phyloP scores from a whole-genome alignment of 1,140 invertebrate species.

The Anthonomus grandis region DNA sequence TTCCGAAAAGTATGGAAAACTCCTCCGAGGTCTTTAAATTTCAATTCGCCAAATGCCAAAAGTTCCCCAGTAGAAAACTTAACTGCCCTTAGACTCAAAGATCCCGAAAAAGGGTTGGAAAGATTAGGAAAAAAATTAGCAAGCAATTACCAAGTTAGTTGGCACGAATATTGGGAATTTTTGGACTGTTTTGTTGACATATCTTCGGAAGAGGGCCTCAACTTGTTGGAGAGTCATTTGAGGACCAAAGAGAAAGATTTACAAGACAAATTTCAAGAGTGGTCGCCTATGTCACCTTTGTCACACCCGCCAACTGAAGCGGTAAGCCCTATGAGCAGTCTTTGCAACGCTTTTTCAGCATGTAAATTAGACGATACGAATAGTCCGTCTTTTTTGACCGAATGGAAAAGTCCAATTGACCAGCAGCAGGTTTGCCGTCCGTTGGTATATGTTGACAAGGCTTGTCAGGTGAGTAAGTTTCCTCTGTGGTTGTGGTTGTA shows the following conservation, averaged over 20 bases:
- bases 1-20: slow-evolving; percentile 81
- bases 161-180: slow-evolving; percentile 91
- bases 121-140: slow-evolving; percentile 75
- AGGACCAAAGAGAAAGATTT: slow-evolving; percentile 9
- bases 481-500: too few relatives aligned
- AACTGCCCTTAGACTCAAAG: slow-evolving; percentile 60
- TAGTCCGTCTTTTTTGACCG: neutral
- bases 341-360: slow-evolving; percentile 55
- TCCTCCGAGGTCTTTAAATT: slow-evolving; percentile 56
- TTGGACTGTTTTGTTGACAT: slow-evolving; percentile 77
- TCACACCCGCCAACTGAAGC: neutral
- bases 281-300: slow-evolving; percentile 11
- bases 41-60: slow-evolving; percentile 31
- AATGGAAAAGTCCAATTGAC: slow-evolving; percentile 7
- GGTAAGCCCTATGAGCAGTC: slow-evolving; percentile 56
- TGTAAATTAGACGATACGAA: slow-evolving; percentile 49
- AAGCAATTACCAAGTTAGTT: slow-evolving; percentile 69
- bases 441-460: slow-evolving; percentile 61
- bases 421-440: slow-evolving; percentile 38
- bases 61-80: slow-evolving; percentile 26
- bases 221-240: slow-evolving; percentile 73
- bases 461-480: slow-evolving; percentile 53
- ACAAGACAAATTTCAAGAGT: slow-evolving; percentile 10
- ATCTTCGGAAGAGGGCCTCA: slow-evolving; percentile 64
- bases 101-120: slow-evolving; percentile 82